Conservation (phyloP, 1,140 invertebrate species). For the Chironomus striatipennis region DNA sequence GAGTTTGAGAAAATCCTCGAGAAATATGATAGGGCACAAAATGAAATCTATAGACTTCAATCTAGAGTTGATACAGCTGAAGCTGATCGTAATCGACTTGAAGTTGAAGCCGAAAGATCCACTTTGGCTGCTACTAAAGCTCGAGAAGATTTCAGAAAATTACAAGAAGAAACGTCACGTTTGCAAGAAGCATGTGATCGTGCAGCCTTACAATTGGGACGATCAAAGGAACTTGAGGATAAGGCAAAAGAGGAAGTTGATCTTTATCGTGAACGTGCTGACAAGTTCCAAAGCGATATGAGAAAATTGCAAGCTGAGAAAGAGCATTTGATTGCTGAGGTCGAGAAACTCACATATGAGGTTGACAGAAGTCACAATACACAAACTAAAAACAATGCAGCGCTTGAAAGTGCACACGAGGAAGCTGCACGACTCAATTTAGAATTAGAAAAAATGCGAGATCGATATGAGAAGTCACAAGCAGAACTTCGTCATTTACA, state of each 20-base stretch:
- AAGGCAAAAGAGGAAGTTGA: constrained; percentile 84
- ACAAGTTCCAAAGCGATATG: constrained; percentile 77
- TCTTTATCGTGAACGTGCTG: constrained; percentile 80
- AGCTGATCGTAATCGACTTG: constrained; percentile 74
- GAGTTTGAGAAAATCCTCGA: constrained; percentile 88
- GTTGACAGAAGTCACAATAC: constrained; percentile 74
- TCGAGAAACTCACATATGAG: constrained; percentile 78
- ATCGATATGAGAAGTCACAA: constrained; percentile 78
- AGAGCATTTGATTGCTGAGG: constrained; percentile 74
- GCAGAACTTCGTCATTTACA: constrained; percentile 72
- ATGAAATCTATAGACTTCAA: constrained; percentile 78
- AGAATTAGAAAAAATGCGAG: constrained; percentile 83
- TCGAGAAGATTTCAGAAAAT: constrained; percentile 74
- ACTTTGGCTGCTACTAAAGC: constrained; percentile 66
- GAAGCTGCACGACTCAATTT: constrained; percentile 76
- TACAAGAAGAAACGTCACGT: constrained; percentile 73
- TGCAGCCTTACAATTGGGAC: constrained; percentile 67
- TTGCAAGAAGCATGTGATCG: constrained; percentile 82
- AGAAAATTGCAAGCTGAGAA: constrained; percentile 72
- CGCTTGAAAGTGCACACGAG: constrained; percentile 80
- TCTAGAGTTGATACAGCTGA: constrained; percentile 78
- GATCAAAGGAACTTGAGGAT: constrained; percentile 83
- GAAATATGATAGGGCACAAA: constrained; percentile 86
- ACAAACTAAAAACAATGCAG: constrained; percentile 68
- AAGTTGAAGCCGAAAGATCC: constrained; percentile 79